phyloP scores from a whole-genome alignment of 2,113 vertebrate species.

The Echinops telfairi region DNA sequence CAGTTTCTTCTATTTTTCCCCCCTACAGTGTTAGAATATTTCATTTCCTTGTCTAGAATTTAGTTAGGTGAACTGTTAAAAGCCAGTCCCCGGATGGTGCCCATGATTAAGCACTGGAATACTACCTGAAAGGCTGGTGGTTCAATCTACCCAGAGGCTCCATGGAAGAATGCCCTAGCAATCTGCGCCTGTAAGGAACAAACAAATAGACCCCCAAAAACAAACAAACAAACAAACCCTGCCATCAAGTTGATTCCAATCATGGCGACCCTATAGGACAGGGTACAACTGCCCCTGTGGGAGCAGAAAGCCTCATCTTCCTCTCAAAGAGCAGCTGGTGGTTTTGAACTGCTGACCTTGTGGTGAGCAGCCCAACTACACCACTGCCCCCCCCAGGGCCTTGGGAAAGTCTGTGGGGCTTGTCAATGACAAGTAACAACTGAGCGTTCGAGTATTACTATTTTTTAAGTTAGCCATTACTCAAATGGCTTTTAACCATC shows the following conservation, averaged over 20 bases:
- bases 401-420: no score
- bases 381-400: no score
- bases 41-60: slow-evolving; percentile 3
- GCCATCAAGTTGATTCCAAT: no score
- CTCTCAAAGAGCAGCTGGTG: no score
- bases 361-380: no score
- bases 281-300: no score
- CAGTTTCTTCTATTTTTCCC: background rate
- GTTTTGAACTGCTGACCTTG: no score
- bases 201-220: no score
- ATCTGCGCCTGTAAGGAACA: background rate
- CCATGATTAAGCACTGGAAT: background rate
- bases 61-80: slow-evolving; percentile 23
- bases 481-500: background rate
- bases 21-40: background rate
- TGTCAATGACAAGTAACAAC: background rate
- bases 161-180: background rate
- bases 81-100: background rate
- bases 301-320: no score
- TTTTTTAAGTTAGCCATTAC: no score
- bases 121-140: background rate
- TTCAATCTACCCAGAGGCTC: background rate
- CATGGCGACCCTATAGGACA: no score
- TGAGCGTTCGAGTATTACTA: background rate
- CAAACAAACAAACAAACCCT: no score